Evolutionary conservation across 2,888 invertebrate species (phyloP).

Genomic region (Acronicta psi): DNA sequence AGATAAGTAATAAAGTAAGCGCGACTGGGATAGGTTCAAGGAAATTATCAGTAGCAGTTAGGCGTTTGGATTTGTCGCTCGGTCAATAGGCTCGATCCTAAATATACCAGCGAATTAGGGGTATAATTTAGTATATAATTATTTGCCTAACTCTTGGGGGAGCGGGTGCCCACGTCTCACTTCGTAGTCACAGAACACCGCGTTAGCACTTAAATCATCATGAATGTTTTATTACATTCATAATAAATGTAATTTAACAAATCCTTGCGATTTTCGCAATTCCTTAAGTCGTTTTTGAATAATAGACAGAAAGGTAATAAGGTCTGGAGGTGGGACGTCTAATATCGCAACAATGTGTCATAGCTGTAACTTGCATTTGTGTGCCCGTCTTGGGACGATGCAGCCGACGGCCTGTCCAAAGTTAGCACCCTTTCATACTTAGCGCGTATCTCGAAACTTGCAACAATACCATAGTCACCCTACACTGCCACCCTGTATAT

Average conservation of each 20-base stretch:
- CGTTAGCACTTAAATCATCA: not conserved
- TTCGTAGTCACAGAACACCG: not conserved
- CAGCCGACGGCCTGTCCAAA: slow-evolving; percentile 73
- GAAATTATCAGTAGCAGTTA: too few relatives aligned
- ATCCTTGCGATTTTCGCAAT: slow-evolving; percentile 5
- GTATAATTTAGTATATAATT: too few relatives aligned
- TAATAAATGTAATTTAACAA: slow-evolving; percentile 8
- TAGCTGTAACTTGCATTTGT: slow-evolving; percentile 67
- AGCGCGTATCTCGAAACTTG: slow-evolving; percentile 51
- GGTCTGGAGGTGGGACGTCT: slow-evolving; percentile 56
- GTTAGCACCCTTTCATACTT: slow-evolving; percentile 75
- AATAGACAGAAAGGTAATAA: slow-evolving; percentile 51
- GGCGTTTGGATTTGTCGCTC: too few relatives aligned
- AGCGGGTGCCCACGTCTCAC: too few relatives aligned
- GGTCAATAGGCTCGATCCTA: too few relatives aligned
- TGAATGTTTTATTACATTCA: not conserved
- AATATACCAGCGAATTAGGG: too few relatives aligned
- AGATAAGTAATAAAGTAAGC: too few relatives aligned
- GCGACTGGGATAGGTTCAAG: too few relatives aligned
- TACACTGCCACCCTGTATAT: slow-evolving; percentile 7
- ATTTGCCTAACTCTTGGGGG: too few relatives aligned
- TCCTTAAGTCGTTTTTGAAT: slow-evolving; percentile 31
- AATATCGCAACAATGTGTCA: slow-evolving; percentile 69
- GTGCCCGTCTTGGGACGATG: slow-evolving; percentile 64
- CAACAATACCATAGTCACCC: slow-evolving; percentile 18